Conservation (phyloP, 2,888 invertebrate species). For the Euplexia lucipara region DNA sequence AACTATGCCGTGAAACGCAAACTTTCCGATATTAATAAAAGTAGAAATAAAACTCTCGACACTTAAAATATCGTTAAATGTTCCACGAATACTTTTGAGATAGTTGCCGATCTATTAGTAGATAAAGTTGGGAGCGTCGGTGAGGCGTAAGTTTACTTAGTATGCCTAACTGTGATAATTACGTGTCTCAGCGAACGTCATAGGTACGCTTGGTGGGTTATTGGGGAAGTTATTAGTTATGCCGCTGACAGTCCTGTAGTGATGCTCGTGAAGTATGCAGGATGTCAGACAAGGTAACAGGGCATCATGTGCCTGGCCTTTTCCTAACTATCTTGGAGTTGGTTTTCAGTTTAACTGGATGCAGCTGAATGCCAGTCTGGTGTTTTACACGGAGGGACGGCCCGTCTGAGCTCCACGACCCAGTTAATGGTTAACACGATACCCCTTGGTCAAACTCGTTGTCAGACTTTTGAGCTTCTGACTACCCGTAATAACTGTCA, state of each 20-base stretch:
- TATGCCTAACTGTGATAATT: constrained; percentile 53
- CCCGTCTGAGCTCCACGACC: too few species aligned
- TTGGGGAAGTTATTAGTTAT: constrained; percentile 45
- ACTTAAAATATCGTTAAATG: constrained; percentile 52
- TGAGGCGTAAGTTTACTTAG: constrained; percentile 60
- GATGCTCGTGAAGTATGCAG: neutral
- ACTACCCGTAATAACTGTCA: too few species aligned
- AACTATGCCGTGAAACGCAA: constrained; percentile 2
- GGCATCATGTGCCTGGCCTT: too few species aligned
- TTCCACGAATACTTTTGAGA: constrained; percentile 37
- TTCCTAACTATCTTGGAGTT: too few species aligned
- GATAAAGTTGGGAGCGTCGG: constrained; percentile 44
- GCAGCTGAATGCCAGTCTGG: too few species aligned
- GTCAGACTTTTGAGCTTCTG: too few species aligned
- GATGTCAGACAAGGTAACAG: too few species aligned
- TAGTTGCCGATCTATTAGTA: constrained; percentile 50
- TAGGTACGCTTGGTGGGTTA: constrained; percentile 44
- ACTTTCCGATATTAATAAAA: constrained; percentile 8
- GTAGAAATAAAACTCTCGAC: constrained; percentile 19
- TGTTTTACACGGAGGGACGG: too few species aligned
- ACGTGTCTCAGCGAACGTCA: constrained; percentile 44
- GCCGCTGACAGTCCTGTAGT: constrained; percentile 24
- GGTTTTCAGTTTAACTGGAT: too few species aligned
- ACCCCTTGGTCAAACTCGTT: too few species aligned
- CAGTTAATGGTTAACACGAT: too few species aligned